Conservation (phyloP, 2,113 vertebrate genomes). For the Nothoprocta perdicaria region DNA sequence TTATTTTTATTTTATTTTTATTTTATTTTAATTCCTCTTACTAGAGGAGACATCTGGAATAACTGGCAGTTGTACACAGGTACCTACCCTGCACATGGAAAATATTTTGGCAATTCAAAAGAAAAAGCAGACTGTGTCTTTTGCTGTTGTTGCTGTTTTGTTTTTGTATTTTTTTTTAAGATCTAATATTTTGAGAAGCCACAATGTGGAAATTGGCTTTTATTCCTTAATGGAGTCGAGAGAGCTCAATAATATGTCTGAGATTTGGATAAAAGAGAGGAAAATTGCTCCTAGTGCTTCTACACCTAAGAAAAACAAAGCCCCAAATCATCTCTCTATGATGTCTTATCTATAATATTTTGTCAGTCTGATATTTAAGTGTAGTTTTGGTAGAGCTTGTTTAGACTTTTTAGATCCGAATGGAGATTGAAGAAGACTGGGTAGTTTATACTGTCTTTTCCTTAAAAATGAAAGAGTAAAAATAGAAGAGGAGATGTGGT, state of each 20-base stretch:
- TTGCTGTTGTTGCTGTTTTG: too few relatives aligned
- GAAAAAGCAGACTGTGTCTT: constrained; percentile 3
- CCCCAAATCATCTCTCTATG: constrained; percentile 7
- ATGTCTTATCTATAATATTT: not conserved
- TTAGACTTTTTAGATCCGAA: not conserved
- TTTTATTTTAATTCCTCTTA: not conserved
- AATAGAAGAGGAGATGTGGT: not conserved
- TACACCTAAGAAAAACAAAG: constrained; percentile 51
- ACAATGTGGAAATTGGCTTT: not conserved
- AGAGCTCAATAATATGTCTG: constrained; percentile 42
- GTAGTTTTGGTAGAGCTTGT: not conserved
- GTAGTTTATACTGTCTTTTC: not conserved
- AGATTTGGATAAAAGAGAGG: constrained; percentile 43
- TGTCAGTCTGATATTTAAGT: not conserved
- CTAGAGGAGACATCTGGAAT: not conserved
- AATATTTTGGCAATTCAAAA: constrained; percentile 62
- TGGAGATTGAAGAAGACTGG: not conserved
- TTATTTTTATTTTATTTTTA: too few relatives aligned
- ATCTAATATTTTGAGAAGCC: not conserved
- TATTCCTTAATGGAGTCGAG: constrained; percentile 54
- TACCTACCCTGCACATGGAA: not conserved
- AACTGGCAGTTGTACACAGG: not conserved
- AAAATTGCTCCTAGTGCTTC: constrained; percentile 54
- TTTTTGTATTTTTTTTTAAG: not conserved
- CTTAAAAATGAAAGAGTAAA: not conserved